Evolutionary conservation across 2,113 vertebrate species (phyloP).

Genomic region (Pipa parva): DNA sequence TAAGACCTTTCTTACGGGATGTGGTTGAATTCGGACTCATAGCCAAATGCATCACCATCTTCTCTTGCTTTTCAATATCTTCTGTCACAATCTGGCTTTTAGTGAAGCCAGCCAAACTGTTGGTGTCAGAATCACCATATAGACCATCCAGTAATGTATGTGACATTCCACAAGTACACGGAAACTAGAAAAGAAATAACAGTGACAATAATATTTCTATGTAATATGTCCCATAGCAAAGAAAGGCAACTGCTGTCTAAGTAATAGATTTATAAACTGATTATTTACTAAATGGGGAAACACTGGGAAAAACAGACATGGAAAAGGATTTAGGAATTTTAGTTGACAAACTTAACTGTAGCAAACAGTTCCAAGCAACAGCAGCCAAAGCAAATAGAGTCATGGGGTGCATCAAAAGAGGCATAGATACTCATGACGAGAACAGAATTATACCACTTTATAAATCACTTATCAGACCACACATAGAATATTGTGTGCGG

Average conservation of each 20-base stretch:
- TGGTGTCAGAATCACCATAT: constrained; percentile 79
- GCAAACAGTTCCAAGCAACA: no score
- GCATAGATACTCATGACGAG: no score
- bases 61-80: constrained; percentile 79
- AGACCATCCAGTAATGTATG: constrained; percentile 79
- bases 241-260: constrained; percentile 66
- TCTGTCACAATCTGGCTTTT: constrained; percentile 69
- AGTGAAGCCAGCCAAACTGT: constrained; percentile 82
- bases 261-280: no score
- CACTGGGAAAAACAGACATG: no score
- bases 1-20: constrained; percentile 74
- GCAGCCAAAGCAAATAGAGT: no score
- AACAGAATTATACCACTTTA: no score
- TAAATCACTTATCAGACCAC: no score
- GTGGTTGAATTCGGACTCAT: constrained; percentile 69
- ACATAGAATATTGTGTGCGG: no score
- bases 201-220: constrained; percentile 50
- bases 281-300: no score
- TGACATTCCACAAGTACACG: constrained; percentile 77
- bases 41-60: constrained; percentile 77
- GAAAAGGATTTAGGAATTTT: no score
- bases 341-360: no score
- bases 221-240: constrained; percentile 64
- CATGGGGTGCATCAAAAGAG: no score
- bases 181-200: constrained; percentile 59